Percentiles rank a stretch among this genome's conserved stretches.
These are phyloP conservation scores for Acrobeloides nanus DNA, from an alignment of 2,888 invertebrate species.

Conservation along the genomic window DNA sequence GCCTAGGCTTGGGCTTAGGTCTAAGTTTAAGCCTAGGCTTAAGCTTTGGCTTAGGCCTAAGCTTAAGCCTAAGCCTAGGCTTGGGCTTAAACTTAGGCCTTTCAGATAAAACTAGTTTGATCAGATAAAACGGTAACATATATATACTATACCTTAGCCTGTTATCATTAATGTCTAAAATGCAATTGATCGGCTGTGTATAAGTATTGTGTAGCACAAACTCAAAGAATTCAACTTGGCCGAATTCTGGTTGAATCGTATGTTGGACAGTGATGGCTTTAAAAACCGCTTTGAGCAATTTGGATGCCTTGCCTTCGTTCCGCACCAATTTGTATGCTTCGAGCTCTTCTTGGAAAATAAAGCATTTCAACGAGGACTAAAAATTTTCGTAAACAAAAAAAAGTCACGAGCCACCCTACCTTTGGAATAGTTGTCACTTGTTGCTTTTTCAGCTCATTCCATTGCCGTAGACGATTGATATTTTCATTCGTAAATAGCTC, in stretches of 20 bases:
- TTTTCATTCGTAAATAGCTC: slow-evolving; percentile 36
- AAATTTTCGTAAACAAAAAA: not conserved
- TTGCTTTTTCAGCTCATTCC: slow-evolving; percentile 35
- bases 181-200: slow-evolving; percentile 36
- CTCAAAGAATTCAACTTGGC: slow-evolving; percentile 58
- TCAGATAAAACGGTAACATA: slow-evolving; percentile 1
- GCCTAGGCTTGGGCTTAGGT: too few species aligned
- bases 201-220: slow-evolving; percentile 56
- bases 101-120: too few species aligned
- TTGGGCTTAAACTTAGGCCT: too few species aligned
- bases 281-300: slow-evolving; percentile 40
- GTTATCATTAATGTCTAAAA: slow-evolving; percentile 54
- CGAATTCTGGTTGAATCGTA: slow-evolving; percentile 56
- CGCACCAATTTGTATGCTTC: slow-evolving; percentile 44
- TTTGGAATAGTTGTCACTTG: too few species aligned
- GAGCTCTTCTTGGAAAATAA: slow-evolving; percentile 48
- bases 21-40: too few species aligned
- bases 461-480: slow-evolving; percentile 28
- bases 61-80: too few species aligned
- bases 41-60: too few species aligned
- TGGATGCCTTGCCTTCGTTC: slow-evolving; percentile 40
- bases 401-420: too few species aligned
- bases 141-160: slow-evolving; percentile 46
- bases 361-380: slow-evolving; percentile 29
- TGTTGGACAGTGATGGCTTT: slow-evolving; percentile 55